Evolutionary conservation across 2,113 vertebrate genomes (phyloP).

Genomic region (Limanda limanda): DNA sequence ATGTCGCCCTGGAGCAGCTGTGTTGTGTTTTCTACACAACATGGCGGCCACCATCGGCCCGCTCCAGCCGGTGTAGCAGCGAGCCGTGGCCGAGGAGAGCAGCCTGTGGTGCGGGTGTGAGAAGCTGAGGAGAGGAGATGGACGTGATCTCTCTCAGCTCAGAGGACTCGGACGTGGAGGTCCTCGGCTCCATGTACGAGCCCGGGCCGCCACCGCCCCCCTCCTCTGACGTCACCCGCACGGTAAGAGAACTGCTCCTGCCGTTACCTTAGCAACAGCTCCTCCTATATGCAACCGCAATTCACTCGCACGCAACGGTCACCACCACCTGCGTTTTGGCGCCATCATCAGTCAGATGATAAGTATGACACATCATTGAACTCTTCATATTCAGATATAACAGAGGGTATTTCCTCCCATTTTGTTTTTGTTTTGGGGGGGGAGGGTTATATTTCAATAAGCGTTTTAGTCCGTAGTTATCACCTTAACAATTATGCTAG

Average conservation of each 20-base stretch:
- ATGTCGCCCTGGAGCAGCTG: too few species aligned
- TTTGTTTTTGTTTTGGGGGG: too few species aligned
- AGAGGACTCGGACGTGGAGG: conserved; percentile 65
- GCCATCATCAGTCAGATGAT: too few species aligned
- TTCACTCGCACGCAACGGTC: too few species aligned
- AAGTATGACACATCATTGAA: too few species aligned
- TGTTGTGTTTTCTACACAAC: neutral
- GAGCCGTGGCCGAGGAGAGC: neutral
- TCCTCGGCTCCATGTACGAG: conserved; percentile 27
- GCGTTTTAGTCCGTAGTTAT: too few species aligned
- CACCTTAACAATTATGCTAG: neutral
- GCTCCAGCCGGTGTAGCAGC: accelerated
- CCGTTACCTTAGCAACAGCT: too few species aligned
- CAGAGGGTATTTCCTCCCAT: too few species aligned
- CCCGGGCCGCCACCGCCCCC: neutral
- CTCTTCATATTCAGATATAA: too few species aligned
- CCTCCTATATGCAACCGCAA: too few species aligned
- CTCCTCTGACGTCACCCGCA: neutral
- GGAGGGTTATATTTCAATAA: too few species aligned
- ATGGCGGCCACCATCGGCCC: neutral
- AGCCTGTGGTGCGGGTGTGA: neutral
- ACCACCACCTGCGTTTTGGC: too few species aligned
- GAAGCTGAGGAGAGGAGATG: conserved; percentile 34
- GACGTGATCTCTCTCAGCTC: conserved; percentile 65
- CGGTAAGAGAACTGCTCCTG: conserved; percentile 25